Evolutionary conservation across 2,888 invertebrate genomes (phyloP).

Genomic region (Eledone cirrhosa): DNA sequence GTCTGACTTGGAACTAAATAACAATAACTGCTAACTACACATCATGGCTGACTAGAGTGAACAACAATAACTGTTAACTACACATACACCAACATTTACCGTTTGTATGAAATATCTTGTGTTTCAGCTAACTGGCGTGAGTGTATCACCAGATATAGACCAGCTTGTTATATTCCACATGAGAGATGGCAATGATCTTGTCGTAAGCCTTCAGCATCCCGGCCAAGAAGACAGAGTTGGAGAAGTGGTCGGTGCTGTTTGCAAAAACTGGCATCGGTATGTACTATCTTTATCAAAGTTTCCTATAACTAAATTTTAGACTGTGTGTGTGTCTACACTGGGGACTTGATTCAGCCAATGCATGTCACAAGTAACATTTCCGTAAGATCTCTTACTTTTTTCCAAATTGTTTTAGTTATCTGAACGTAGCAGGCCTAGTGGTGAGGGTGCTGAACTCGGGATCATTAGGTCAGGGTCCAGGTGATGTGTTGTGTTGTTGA

Average conservation of each 20-base stretch:
- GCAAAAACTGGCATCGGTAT: constrained; percentile 81
- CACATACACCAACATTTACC: no score
- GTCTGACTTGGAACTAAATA: no score
- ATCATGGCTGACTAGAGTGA: no score
- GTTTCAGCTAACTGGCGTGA: constrained; percentile 80
- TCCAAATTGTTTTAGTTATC: no score
- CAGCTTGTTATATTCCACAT: constrained; percentile 89
- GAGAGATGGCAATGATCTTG: constrained; percentile 87
- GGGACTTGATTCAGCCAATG: background rate
- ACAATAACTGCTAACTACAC: no score
- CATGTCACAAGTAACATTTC: background rate
- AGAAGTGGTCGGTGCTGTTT: constrained; percentile 84
- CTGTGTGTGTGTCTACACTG: background rate
- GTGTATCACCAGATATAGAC: constrained; percentile 85
- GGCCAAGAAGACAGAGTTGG: constrained; percentile 80
- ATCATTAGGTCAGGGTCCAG: no score
- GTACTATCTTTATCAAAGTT: constrained; percentile 1
- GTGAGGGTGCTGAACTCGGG: no score
- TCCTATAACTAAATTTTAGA: background rate
- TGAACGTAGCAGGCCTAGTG: no score
- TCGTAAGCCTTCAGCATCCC: constrained; percentile 75
- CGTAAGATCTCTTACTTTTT: no score
- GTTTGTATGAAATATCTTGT: background rate
- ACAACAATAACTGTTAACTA: no score
- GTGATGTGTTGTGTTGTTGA: no score